These are phyloP conservation scores for Andrena minutula DNA, from an alignment of 2,888 invertebrate species.

Conservation along the genomic window DNA sequence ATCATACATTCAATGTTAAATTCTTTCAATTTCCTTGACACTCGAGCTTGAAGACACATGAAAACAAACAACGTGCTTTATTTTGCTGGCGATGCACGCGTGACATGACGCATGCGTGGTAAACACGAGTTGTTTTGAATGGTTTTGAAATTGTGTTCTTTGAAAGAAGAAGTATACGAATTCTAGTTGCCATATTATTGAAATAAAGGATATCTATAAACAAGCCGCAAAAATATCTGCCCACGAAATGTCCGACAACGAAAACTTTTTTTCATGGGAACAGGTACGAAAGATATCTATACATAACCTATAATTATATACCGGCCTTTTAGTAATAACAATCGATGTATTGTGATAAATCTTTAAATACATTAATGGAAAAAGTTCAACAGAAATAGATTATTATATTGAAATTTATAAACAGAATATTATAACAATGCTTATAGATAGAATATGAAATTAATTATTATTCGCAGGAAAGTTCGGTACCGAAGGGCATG, in stretches of 20 bases:
- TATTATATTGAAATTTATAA: not conserved
- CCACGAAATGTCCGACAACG: slow-evolving; percentile 58
- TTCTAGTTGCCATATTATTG: slow-evolving; percentile 5
- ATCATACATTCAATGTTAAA: not conserved
- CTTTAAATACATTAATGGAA: not conserved
- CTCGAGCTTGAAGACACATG: not conserved
- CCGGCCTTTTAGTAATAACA: not conserved
- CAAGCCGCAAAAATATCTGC: slow-evolving; percentile 69
- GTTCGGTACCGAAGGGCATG: not conserved
- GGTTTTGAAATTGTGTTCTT: slow-evolving; percentile 8
- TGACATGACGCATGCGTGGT: not conserved
- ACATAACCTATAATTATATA: slow-evolving; percentile 16
- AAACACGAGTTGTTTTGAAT: slow-evolving; percentile 2
- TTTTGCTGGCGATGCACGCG: not conserved
- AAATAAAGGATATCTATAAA: slow-evolving; percentile 50
- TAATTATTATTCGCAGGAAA: not conserved
- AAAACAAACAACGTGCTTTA: too few relatives aligned
- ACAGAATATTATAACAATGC: not conserved
- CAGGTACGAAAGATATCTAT: slow-evolving; percentile 31
- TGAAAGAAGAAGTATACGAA: not conserved
- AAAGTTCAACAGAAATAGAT: not conserved
- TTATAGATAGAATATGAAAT: slow-evolving; percentile 7
- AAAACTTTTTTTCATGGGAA: slow-evolving; percentile 45
- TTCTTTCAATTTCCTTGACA: too few relatives aligned
- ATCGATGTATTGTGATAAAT: not conserved